Evolutionary conservation across 2,797 vertebrate species (phyloP).

Genomic region (Pseudochromis fuscus): DNA sequence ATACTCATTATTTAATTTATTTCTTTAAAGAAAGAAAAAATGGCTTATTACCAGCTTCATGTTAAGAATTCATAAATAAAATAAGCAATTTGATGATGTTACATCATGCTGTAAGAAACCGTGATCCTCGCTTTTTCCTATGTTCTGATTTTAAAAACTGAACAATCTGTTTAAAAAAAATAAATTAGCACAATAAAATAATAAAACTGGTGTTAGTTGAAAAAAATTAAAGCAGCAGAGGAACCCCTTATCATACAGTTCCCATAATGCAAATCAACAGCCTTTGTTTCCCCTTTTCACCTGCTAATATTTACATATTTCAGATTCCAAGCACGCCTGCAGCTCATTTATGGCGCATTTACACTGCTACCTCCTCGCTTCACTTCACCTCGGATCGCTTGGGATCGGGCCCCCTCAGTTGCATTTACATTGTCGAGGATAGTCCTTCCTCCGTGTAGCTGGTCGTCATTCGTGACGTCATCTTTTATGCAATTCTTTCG

Average conservation of each 20-base stretch:
- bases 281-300: neutral
- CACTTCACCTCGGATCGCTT: too few species aligned
- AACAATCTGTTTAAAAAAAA: neutral
- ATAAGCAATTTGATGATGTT: neutral
- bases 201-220: neutral
- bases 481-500: too few species aligned
- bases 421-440: too few species aligned
- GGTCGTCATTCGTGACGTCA: too few species aligned
- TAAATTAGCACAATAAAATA: neutral
- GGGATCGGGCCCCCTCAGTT: too few species aligned
- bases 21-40: too few species aligned
- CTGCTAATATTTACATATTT: neutral
- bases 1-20: too few species aligned
- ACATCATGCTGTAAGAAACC: too few species aligned
- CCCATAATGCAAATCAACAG: neutral
- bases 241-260: neutral
- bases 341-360: neutral
- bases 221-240: too few species aligned
- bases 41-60: neutral
- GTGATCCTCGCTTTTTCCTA: neutral
- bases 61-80: too few species aligned
- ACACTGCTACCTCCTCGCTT: too few species aligned
- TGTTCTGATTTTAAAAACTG: neutral
- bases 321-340: neutral
- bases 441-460: too few species aligned